These are phyloP conservation scores for Drosophila virilis DNA, from an alignment of 1,140 invertebrate species.

Conservation along the genomic window DNA sequence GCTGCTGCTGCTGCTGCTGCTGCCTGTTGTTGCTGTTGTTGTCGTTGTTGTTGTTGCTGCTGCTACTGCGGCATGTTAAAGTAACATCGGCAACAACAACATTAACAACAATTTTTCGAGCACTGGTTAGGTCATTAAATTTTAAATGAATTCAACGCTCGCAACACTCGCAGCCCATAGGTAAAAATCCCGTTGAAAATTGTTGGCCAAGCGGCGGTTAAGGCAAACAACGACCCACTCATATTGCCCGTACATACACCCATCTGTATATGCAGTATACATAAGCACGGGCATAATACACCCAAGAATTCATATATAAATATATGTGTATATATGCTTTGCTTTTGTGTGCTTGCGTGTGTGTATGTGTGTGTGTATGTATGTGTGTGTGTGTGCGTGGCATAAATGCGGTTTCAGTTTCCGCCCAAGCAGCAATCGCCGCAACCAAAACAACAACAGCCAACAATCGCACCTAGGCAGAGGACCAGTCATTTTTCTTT, in stretches of 20 bases:
- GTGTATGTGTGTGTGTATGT: no score
- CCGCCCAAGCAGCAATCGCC: constrained; percentile 43
- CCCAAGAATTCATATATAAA: constrained; percentile 20
- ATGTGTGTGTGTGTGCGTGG: constrained; percentile 25
- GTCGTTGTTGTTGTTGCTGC: constrained; percentile 9
- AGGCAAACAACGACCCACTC: constrained; percentile 29
- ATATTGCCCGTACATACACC: background rate
- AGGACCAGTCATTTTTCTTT: constrained; percentile 52
- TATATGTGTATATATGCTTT: no score
- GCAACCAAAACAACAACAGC: constrained; percentile 27
- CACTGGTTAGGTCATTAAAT: constrained; percentile 80
- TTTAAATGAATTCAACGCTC: constrained; percentile 78
- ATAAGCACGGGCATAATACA: background rate
- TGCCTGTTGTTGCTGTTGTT: constrained; percentile 22
- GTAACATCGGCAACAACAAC: constrained; percentile 32
- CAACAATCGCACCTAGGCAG: constrained; percentile 43
- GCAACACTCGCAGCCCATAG: constrained; percentile 43
- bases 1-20: constrained; percentile 20
- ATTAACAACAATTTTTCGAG: constrained; percentile 49
- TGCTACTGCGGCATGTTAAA: constrained; percentile 17
- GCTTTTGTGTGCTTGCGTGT: no score
- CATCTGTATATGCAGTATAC: constrained; percentile 13
- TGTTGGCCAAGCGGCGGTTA: constrained; percentile 55
- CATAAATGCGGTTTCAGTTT: constrained; percentile 73
- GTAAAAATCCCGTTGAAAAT: constrained; percentile 58